These are phyloP conservation scores for Rissa tridactyla DNA, from an alignment of 2,113 vertebrate genomes.

Conservation along the genomic window DNA sequence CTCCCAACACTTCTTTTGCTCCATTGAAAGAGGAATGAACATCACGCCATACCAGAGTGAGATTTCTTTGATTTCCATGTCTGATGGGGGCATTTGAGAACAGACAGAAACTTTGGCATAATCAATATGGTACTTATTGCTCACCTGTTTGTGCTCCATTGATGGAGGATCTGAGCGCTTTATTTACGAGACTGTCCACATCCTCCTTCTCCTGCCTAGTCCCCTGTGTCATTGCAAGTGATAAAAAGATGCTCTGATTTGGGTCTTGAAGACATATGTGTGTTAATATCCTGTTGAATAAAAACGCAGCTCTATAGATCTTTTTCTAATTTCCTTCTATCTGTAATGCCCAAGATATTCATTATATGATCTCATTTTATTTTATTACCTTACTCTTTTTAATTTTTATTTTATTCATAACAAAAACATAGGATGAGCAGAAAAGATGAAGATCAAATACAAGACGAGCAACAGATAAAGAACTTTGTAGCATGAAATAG, in stretches of 20 bases:
- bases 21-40: not conserved
- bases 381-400: constrained; percentile 54
- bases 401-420: constrained; percentile 59
- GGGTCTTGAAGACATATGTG: not conserved
- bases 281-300: constrained; percentile 72
- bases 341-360: constrained; percentile 25
- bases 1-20: not conserved
- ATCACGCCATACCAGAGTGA: fast-evolving
- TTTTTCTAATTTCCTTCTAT: constrained; percentile 68
- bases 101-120: not conserved
- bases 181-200: not conserved
- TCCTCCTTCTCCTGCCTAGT: not conserved
- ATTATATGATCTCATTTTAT: constrained; percentile 46
- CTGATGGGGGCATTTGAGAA: not conserved
- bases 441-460: constrained; percentile 27
- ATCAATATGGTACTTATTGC: not conserved
- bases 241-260: constrained; percentile 58
- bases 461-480: not conserved
- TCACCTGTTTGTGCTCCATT: not conserved
- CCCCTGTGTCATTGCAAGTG: not conserved
- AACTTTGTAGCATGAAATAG: constrained; percentile 27
- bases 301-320: constrained; percentile 34
- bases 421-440: constrained; percentile 26
- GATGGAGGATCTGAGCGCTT: not conserved
- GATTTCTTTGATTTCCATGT: not conserved